Percentiles rank a stretch among this genome's conserved stretches.
phyloP scores from a whole-genome alignment of 2,888 invertebrate species.

The Microctonus brassicae region DNA sequence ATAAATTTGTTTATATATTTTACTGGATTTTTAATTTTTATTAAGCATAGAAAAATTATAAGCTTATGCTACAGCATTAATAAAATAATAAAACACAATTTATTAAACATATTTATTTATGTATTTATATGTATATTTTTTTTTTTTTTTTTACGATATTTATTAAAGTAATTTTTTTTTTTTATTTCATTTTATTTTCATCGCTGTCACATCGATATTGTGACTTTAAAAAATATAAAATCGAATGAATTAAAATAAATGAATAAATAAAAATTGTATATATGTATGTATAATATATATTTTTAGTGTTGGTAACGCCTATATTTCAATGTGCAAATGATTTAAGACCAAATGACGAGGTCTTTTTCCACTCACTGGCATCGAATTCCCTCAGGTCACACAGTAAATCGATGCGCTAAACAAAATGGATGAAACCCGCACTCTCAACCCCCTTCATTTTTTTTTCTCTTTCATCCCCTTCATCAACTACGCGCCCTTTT shows the following conservation, averaged over 20 bases:
- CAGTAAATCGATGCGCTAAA: slow-evolving; percentile 4
- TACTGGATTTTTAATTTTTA: too few relatives aligned
- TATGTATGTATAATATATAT: not conserved
- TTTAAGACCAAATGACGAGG: slow-evolving; percentile 4
- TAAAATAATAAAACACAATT: not conserved
- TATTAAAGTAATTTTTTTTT: too few relatives aligned
- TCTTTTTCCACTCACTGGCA: slow-evolving; percentile 2
- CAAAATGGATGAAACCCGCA: not conserved
- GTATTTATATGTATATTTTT: too few relatives aligned
- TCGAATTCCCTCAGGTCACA: slow-evolving; percentile 12
- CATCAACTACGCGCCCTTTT: not conserved
- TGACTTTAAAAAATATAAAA: not conserved
- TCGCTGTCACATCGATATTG: not conserved
- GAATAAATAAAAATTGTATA: too few relatives aligned
- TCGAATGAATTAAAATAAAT: not conserved
- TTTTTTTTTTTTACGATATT: too few relatives aligned
- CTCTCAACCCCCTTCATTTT: too few relatives aligned
- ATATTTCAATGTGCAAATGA: not conserved
- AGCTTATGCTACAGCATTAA: too few relatives aligned
- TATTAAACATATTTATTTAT: not conserved
- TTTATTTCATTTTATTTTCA: too few relatives aligned
- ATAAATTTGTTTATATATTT: too few relatives aligned
- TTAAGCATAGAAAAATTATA: too few relatives aligned
- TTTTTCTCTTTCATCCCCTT: not conserved
- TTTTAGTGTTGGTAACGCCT: not conserved